Evolutionary conservation across 2,113 vertebrate species (phyloP), one percentile per base, ranked within the genome.

Genomic region (Toxotes jaculatrix): DNA sequence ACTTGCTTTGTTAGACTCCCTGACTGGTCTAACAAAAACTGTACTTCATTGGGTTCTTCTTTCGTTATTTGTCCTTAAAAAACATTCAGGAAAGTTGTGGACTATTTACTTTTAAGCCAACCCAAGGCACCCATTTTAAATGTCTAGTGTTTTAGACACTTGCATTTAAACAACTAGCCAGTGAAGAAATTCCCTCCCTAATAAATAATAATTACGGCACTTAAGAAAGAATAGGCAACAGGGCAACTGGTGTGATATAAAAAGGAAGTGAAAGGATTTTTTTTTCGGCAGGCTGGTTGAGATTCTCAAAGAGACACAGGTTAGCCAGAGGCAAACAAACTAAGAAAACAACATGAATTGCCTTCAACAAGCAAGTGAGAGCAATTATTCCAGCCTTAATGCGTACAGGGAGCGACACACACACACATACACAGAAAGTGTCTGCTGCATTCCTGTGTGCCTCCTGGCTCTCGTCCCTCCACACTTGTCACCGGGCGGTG

Each of bases 381-480:
- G 79, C 59, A 66, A 60, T 55, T 66, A 55, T 17, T 45, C 34
- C 47, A 62, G 47, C 70, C 66, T 57, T 36, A 70, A 63, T 66
- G n/a, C n/a, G 14, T 42, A 38, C 69, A 34, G 27, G 51, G 57
- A 73, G 31, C 40, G 19, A 59, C 59, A 73, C 23, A 76, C 66
- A 74, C 31, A 51, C 42, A 78, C 66, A 59, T 66, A 66, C 14
- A 68, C 66, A 76, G 16, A 60, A 45, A 42, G 56, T 23, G 79
- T 42, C 53, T 70, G 79, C 81, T 82, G 85, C 92, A 93, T 94
- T 93, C 90, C 90, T 88, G 56, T 64, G 72, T 76, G 90, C 89
- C 93, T 92, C 77, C 94, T 95, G 94, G 92, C 91, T 93, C 93
- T 87, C 59, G 85, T 95, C 91, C 92, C 91, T 89, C 91, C 83